Conservation (phyloP, 2,888 invertebrate species). For the Altica lythri region DNA sequence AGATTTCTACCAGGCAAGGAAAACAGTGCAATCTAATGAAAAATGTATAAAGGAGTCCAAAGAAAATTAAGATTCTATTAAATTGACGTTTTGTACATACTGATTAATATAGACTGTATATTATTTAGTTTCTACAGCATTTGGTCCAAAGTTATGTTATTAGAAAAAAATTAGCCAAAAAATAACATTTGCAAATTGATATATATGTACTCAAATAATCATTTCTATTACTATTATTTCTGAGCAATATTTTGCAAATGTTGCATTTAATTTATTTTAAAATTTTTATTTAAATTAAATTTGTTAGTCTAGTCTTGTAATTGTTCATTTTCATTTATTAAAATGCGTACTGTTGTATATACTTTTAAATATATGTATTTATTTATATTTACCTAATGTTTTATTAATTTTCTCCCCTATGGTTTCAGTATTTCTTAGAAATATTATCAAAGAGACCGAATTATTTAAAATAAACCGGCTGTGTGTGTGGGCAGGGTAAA, state of each 20-base stretch:
- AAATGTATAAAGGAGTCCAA: conserved; percentile 24
- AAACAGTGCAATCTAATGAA: conserved; percentile 50
- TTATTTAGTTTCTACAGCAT: conserved; percentile 28
- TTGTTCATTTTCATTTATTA: too few species aligned
- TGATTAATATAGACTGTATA: conserved; percentile 32
- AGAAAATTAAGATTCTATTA: conserved; percentile 22
- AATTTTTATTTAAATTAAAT: conserved; percentile 6
- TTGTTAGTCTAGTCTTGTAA: conserved; percentile 26
- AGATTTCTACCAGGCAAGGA: conserved; percentile 63
- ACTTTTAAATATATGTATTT: too few species aligned
- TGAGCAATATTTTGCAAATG: neutral
- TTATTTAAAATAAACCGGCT: too few species aligned
- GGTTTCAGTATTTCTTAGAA: too few species aligned
- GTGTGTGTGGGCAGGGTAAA: too few species aligned
- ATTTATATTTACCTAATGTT: too few species aligned
- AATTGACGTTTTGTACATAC: conserved; percentile 21
- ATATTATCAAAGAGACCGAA: too few species aligned
- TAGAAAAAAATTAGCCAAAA: conserved; percentile 4
- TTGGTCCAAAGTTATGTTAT: conserved; percentile 33
- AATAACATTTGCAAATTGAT: conserved; percentile 3
- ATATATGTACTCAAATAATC: neutral
- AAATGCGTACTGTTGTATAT: conserved; percentile 6
- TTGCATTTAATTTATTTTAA: neutral
- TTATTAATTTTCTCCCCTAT: too few species aligned
- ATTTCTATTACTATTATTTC: neutral